These are phyloP conservation scores for Akabosia matsudoensis DNA, from an alignment of 1,140 invertebrate species.

Conservation along the genomic window DNA sequence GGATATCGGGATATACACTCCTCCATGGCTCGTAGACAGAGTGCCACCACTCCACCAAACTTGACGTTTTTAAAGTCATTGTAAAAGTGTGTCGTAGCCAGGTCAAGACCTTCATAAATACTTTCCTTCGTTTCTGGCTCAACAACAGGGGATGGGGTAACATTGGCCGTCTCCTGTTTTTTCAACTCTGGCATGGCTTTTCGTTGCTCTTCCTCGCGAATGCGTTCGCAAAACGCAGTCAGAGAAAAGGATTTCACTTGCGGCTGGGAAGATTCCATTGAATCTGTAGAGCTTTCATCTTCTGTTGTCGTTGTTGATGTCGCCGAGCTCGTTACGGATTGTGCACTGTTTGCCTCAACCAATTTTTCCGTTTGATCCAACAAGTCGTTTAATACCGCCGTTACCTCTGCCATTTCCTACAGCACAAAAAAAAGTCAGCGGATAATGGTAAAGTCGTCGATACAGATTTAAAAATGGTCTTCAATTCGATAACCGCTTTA, in stretches of 20 bases:
- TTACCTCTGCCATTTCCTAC: conserved; percentile 26
- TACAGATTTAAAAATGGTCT: neutral
- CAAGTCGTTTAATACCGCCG: conserved; percentile 22
- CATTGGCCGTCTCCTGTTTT: neutral
- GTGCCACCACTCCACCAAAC: conserved; percentile 50
- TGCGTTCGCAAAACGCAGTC: conserved; percentile 27
- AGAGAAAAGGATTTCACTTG: conserved; percentile 30
- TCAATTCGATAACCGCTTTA: neutral
- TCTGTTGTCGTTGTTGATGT: conserved; percentile 11
- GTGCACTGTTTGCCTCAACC: neutral
- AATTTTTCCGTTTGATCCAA: conserved; percentile 30
- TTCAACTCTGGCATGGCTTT: neutral
- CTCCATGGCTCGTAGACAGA: conserved; percentile 73
- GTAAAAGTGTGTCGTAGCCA: conserved; percentile 19
- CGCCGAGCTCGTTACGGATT: neutral
- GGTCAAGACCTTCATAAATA: conserved; percentile 5
- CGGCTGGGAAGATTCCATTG: neutral
- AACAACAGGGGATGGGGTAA: neutral
- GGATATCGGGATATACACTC: conserved; percentile 79
- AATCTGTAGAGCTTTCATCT: conserved; percentile 29
- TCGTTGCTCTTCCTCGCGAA: conserved; percentile 24
- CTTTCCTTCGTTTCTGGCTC: neutral
- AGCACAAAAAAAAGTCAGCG: neutral
- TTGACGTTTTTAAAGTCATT: conserved; percentile 34
- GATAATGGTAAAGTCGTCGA: too few relatives aligned